Evolutionary conservation across 1,140 invertebrate genomes (phyloP), one percentile per base, ranked within the genome.

Genomic region (Chelonus insularis): DNA sequence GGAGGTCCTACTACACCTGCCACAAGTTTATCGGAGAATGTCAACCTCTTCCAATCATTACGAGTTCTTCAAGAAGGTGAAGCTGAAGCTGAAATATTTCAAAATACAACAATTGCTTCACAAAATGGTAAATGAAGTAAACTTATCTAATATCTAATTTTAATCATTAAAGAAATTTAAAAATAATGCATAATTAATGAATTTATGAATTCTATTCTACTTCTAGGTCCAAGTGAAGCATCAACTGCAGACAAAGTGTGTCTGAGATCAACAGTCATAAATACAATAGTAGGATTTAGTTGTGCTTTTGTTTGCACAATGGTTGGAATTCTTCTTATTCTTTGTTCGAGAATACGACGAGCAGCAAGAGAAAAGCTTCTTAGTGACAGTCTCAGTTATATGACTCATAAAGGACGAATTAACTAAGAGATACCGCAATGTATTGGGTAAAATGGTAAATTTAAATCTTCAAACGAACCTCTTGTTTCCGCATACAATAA

Each of bases 11-110:
- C 80, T 64, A 81, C 75, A 32, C 72, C 75, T 36, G 72, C 75
- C 48, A 79, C 75, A 12, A 79, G 63, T 60, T 77, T 92, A 1
- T 95, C 93, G 0, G 93, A 96, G 78, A 95, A 94, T 72, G 87
- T 95, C 4, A 94, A 90, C 71, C 84, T 96, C 9, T 95, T 94
- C 78, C 93, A 95, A 77, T 93, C 92, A 0, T 76, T 96, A 12
- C 83, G 92, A 65, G 94, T 95, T 4, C 78, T 94, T 55, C 92
- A 94, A 72, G 93, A 95, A 72, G 92, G 91, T 0, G 91, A 94
- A 75, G 85, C 85, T 9, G 87, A 90, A 43, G 86, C 89, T 1
- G 85, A 89, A 65, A 74, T 74, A 57, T 70, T 81, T 70, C 70
- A 83, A 72, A 77, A 81, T 61, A 72, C 70, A 11, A 80, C 78